phyloP scores from a whole-genome alignment of 2,113 vertebrate genomes.

The Antechinus stuartii region DNA sequence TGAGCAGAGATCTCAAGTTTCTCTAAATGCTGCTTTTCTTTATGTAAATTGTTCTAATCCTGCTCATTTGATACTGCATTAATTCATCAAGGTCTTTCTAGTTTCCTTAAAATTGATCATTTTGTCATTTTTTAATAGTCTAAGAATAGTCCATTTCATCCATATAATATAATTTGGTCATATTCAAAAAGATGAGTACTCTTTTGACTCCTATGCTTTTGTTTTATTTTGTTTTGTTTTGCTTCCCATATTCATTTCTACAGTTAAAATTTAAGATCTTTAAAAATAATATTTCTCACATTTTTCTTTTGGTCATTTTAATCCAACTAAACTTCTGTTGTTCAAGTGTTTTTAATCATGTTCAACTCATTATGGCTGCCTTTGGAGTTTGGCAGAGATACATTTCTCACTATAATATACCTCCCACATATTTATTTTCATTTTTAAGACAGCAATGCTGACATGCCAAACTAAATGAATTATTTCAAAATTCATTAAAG shows the following conservation, averaged over 20 bases:
- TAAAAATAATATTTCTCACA: background rate
- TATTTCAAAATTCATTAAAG: background rate
- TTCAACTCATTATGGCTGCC: too few species aligned
- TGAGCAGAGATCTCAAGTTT: background rate
- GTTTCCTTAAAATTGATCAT: background rate
- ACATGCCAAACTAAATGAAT: background rate
- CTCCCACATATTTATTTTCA: background rate
- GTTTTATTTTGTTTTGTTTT: background rate
- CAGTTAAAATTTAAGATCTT: background rate
- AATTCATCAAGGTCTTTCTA: background rate
- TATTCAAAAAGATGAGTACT: background rate
- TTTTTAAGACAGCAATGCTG: conserved; percentile 39
- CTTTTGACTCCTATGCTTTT: background rate
- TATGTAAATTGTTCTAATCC: background rate
- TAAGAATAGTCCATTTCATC: background rate
- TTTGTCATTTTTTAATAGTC: background rate
- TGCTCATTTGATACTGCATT: background rate
- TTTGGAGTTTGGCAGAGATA: too few species aligned
- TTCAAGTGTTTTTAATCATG: too few species aligned
- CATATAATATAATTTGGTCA: background rate
- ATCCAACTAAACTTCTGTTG: too few species aligned
- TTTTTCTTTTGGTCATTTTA: too few species aligned
- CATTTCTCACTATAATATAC: background rate
- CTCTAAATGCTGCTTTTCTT: background rate
- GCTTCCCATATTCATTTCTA: background rate